Evolutionary conservation across 2,797 vertebrate genomes (phyloP).

Genomic region (Gymnothorax reevesii): DNA sequence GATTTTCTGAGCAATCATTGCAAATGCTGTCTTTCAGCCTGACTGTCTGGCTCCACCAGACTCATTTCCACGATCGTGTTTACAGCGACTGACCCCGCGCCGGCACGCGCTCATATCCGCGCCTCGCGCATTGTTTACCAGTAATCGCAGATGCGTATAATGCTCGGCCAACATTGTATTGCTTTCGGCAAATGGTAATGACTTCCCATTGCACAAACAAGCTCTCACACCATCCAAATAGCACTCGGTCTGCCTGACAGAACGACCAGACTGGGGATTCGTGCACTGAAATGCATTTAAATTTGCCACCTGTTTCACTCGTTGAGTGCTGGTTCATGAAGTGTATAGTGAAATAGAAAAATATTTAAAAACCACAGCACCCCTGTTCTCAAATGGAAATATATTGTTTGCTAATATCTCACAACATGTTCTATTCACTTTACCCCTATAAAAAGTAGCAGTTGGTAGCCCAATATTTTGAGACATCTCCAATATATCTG

Average conservation of each 20-base stretch:
- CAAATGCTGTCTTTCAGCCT: background rate
- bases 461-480: background rate
- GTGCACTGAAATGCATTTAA: background rate
- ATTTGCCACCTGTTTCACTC: background rate
- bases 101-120: background rate
- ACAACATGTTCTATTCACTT: background rate
- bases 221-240: conserved; percentile 21
- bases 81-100: background rate
- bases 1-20: background rate
- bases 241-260: conserved; percentile 8
- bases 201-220: conserved; percentile 24
- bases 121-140: conserved; percentile 43
- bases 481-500: background rate
- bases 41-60: background rate
- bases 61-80: background rate
- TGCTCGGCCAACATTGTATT: background rate
- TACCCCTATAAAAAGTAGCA: background rate
- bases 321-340: background rate
- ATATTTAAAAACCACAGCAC: background rate
- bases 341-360: background rate
- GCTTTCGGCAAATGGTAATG: background rate
- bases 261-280: background rate
- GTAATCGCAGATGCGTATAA: conserved; percentile 50
- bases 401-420: background rate
- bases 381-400: background rate